Percentiles rank a stretch among this genome's conserved stretches.
Evolutionary conservation across 1,140 invertebrate species (phyloP).

Genomic region (Zaprionus lachaisei): DNA sequence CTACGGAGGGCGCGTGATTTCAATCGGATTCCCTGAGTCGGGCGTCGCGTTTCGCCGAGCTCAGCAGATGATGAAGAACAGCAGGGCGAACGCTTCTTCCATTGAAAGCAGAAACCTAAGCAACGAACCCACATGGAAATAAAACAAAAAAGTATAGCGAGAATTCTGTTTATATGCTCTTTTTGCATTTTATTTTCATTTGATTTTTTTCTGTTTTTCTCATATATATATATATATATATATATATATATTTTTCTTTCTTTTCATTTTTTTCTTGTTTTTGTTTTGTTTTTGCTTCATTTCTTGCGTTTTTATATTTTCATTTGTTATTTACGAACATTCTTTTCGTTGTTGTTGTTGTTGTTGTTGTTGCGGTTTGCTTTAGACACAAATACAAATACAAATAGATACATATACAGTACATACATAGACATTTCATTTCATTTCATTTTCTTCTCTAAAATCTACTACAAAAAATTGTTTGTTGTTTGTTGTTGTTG

Average conservation of each 20-base stretch:
- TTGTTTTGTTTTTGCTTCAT: slow-evolving; percentile 35
- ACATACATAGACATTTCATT: slow-evolving; percentile 15
- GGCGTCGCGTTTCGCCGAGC: slow-evolving; percentile 53
- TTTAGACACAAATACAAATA: slow-evolving; percentile 80
- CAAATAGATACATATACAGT: slow-evolving; percentile 67
- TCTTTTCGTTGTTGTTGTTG: slow-evolving; percentile 41
- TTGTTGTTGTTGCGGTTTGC: slow-evolving; percentile 23
- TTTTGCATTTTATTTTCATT: slow-evolving; percentile 39
- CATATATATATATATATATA: slow-evolving; percentile 25
- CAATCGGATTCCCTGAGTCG: slow-evolving; percentile 31
- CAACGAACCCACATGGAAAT: slow-evolving; percentile 19
- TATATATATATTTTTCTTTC: slow-evolving; percentile 24
- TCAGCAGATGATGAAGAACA: slow-evolving; percentile 44
- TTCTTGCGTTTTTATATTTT: slow-evolving; percentile 47
- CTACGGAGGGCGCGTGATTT: slow-evolving; percentile 58
- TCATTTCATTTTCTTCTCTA: slow-evolving; percentile 41
- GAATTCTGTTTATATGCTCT: slow-evolving; percentile 28
- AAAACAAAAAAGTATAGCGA: slow-evolving; percentile 18
- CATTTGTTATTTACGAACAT: slow-evolving; percentile 75
- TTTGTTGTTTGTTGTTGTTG: slow-evolving; percentile 42
- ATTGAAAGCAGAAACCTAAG: slow-evolving; percentile 9
- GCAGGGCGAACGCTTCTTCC: slow-evolving; percentile 36
- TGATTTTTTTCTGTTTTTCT: slow-evolving; percentile 23
- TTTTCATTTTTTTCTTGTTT: slow-evolving; percentile 32
- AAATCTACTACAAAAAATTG: slow-evolving; percentile 74